Base-by-base conservation (phyloP, 2,888 invertebrate genomes). In the Rotaria sp. region DNA sequence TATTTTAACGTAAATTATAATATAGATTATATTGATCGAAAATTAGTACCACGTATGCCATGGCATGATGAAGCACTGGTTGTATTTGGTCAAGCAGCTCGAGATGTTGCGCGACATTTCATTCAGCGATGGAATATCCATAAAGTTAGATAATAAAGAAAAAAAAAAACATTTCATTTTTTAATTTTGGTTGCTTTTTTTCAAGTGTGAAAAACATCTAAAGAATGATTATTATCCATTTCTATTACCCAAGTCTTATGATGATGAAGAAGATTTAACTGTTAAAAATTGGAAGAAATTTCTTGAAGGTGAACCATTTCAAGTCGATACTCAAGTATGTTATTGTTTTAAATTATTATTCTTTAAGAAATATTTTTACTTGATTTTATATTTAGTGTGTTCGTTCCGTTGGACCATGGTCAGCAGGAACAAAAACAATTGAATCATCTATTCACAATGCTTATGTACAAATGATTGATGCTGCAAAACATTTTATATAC, bases 381-480 rank as follows among this genome's bases (percentile, higher is more conserved):
- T 8, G 4, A 26, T 55, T 74, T 75, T 48, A 57, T 38, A 38
- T 74, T 13, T 38, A 86, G 85, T 80, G 85, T 74, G 50, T 85
- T n/a, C 93, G 97, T 87, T 96, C 96, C 90, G 94, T 94, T 1
- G 94, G 95, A 52, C 94, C 94, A 86, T 97, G 97, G 97, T 97
- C 96, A 38, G 94, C 94, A 88, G 97, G 96, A 2, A 95, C 96
- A 92, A 95, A 67, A 0, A 94, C 95, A 89, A 93, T 94, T 0
- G 97, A 97, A 90, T 94, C 94, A 90, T 96, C 96, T 89, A 96
- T 97, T 88, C 96, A 96, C 89, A 94, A 96, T 89, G 97, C 97
- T 1, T 98, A 98, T 90, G 94, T 97, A 84, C 94, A 96, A 89
- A 94, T 95, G 2, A 98, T 99, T 87, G 94, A 94, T 35, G 94